phyloP scores from a whole-genome alignment of 2,113 vertebrate genomes.

The Hucho hucho region DNA sequence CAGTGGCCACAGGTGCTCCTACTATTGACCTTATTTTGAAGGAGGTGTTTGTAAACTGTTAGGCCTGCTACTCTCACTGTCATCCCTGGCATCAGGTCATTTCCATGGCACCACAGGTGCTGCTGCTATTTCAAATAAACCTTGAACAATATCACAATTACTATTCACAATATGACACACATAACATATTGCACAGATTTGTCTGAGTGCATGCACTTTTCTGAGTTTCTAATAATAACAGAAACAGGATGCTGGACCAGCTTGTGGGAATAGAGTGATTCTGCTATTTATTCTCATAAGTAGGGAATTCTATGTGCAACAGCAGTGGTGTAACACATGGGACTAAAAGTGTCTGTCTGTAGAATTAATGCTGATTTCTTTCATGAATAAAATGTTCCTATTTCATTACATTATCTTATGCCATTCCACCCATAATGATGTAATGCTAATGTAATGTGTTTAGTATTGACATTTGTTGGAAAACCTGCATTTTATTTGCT shows the following conservation, averaged over 20 bases:
- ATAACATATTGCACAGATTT: background rate
- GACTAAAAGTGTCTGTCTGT: background rate
- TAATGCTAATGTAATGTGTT: background rate
- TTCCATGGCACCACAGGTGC: too few species aligned
- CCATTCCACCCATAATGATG: background rate
- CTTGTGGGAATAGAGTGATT: background rate
- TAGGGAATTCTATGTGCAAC: background rate
- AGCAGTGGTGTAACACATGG: background rate
- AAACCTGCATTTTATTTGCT: background rate
- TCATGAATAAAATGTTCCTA: background rate
- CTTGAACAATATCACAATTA: background rate
- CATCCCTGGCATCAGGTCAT: background rate
- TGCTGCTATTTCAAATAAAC: too few species aligned
- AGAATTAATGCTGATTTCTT: background rate
- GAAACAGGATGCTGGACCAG: background rate
- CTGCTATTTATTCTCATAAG: background rate
- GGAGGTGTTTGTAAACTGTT: background rate
- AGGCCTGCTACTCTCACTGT: background rate
- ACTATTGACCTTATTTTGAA: too few species aligned
- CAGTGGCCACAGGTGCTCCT: background rate
- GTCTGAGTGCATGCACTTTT: background rate
- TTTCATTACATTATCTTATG: background rate
- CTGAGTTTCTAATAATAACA: background rate
- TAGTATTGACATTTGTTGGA: background rate
- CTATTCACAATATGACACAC: background rate